A percentile compares a stretch with the other conserved stretches of the same genome.
These are phyloP conservation scores for Gymnodraco acuticeps DNA, from an alignment of 2,797 vertebrate species.

Conservation along the genomic window DNA sequence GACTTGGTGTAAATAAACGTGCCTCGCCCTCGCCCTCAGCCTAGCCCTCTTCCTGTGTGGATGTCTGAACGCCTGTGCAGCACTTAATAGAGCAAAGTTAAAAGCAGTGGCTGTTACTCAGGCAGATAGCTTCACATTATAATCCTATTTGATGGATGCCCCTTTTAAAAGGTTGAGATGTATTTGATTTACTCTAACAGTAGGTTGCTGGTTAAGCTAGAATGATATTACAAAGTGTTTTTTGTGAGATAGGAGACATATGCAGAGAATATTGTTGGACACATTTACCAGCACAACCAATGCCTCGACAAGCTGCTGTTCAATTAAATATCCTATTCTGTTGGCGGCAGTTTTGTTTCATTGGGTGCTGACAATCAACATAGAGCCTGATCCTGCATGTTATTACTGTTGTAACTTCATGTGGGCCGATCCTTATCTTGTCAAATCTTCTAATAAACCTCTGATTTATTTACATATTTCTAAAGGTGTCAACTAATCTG, in stretches of 20 bases:
- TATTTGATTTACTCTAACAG: slow-evolving; percentile 13
- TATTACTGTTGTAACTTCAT: neutral
- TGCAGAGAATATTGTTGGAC: neutral
- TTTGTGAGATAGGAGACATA: neutral
- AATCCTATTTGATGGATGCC: slow-evolving; percentile 52
- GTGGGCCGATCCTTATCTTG: slow-evolving; percentile 1
- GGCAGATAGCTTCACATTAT: slow-evolving; percentile 17
- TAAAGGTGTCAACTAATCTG: neutral
- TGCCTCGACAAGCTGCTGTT: neutral
- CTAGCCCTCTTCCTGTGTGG: neutral
- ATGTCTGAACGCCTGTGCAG: slow-evolving; percentile 33
- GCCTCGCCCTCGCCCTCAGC: too few relatives aligned
- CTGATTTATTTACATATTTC: neutral
- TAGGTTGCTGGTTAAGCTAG: slow-evolving; percentile 30
- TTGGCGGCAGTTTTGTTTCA: neutral
- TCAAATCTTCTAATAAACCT: slow-evolving; percentile 9
- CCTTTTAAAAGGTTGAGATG: slow-evolving; percentile 35
- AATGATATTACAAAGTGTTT: slow-evolving; percentile 18
- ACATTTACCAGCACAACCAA: neutral
- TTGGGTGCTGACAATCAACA: neutral
- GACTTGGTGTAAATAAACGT: too few relatives aligned
- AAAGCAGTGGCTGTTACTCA: neutral
- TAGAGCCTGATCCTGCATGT: neutral
- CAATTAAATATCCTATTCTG: neutral
- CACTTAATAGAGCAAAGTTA: neutral